Conservation (phyloP, 2,113 vertebrate genomes). For the Phylloscopus whistleri region DNA sequence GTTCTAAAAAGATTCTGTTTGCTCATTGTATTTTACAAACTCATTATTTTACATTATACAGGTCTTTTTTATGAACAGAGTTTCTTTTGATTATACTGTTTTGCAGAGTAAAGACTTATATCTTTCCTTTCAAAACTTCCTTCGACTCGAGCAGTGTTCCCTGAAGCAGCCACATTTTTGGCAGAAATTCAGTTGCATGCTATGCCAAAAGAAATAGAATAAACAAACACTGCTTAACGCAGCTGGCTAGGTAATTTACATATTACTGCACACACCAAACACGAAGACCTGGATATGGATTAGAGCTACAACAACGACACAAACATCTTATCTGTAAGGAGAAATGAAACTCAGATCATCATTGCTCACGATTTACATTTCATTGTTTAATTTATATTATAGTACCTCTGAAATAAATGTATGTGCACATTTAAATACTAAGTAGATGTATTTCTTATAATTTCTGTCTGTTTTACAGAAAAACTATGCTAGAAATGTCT, state of each 20-base stretch:
- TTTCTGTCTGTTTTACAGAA: neutral
- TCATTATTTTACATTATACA: conserved; percentile 66
- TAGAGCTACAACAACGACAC: conserved; percentile 66
- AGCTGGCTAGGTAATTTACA: conserved; percentile 79
- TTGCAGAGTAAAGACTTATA: conserved; percentile 67
- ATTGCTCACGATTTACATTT: conserved; percentile 45
- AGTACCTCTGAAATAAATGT: neutral
- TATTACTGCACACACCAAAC: conserved; percentile 77
- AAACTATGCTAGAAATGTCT: neutral
- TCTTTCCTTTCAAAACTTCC: conserved; percentile 76
- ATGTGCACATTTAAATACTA: neutral
- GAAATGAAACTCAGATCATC: conserved; percentile 65
- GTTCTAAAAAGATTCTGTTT: conserved; percentile 47
- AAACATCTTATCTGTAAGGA: conserved; percentile 66
- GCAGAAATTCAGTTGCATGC: conserved; percentile 77
- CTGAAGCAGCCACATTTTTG: conserved; percentile 77
- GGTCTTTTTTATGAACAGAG: conserved; percentile 70
- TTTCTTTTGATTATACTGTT: conserved; percentile 73
- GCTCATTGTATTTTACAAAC: conserved; percentile 68
- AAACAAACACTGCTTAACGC: conserved; percentile 80
- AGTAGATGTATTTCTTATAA: neutral
- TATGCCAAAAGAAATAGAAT: conserved; percentile 78
- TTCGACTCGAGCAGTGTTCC: conserved; percentile 64
- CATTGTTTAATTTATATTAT: neutral
- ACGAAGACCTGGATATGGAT: conserved; percentile 75